phyloP scores from a whole-genome alignment of 1,140 invertebrate genomes.

The Cryptotermes secundus region DNA sequence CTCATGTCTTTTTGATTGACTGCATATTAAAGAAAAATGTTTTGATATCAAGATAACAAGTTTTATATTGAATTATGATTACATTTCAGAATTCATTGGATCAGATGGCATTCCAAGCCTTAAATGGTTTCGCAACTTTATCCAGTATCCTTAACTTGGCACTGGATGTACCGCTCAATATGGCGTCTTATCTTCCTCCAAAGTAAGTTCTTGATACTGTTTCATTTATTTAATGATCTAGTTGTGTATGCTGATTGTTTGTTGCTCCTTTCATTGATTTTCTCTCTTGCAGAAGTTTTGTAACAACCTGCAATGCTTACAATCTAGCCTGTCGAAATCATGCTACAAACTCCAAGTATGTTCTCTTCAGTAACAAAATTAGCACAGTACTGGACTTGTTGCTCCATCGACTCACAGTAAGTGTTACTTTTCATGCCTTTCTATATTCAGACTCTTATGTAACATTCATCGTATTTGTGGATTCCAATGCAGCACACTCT shows the following conservation, averaged over 20 bases:
- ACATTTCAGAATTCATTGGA: constrained; percentile 49
- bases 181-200: constrained; percentile 51
- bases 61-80: not conserved
- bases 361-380: constrained; percentile 71
- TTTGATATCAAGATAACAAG: no score
- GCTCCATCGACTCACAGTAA: constrained; percentile 66
- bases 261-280: constrained; percentile 17
- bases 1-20: no score
- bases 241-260: constrained; percentile 24
- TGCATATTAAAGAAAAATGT: no score
- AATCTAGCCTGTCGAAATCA: constrained; percentile 56
- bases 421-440: constrained; percentile 37
- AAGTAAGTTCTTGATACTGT: constrained; percentile 52
- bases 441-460: no score
- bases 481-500: no score
- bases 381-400: constrained; percentile 66
- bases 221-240: not conserved
- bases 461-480: no score
- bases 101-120: constrained; percentile 54
- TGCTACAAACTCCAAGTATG: constrained; percentile 61
- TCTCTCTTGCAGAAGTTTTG: constrained; percentile 57
- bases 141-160: constrained; percentile 50
- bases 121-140: constrained; percentile 58
- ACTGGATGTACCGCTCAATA: constrained; percentile 48
- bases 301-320: constrained; percentile 61